Conservation (phyloP, 2,113 vertebrate genomes). For the Ariopsis seemanni region DNA sequence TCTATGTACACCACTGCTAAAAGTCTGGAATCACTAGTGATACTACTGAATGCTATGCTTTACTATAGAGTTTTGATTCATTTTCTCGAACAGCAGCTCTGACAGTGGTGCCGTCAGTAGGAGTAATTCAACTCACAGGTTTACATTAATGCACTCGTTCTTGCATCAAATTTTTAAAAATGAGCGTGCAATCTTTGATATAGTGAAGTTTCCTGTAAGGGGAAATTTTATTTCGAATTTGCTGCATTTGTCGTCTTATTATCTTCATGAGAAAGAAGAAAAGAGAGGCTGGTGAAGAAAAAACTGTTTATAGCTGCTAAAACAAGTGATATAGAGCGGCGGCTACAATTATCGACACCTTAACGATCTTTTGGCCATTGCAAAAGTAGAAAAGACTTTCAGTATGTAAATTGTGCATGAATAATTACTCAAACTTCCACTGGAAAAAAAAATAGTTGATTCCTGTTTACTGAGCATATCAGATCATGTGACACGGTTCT, state of each 20-base stretch:
- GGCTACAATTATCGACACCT: too few relatives aligned
- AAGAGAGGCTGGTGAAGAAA: not conserved
- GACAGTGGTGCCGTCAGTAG: not conserved
- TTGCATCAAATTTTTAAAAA: not conserved
- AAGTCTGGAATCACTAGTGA: not conserved
- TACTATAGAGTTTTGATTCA: not conserved
- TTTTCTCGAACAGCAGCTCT: not conserved
- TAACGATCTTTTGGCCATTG: too few relatives aligned
- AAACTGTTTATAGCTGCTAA: not conserved
- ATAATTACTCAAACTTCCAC: too few relatives aligned
- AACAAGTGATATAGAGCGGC: too few relatives aligned
- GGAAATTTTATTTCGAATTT: not conserved
- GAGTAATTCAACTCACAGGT: not conserved
- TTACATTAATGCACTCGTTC: not conserved
- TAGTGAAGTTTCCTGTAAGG: not conserved
- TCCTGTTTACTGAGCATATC: too few relatives aligned
- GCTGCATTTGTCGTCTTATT: not conserved
- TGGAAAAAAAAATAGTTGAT: too few relatives aligned
- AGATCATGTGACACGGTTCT: too few relatives aligned
- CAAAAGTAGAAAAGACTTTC: too few relatives aligned
- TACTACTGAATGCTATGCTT: not conserved
- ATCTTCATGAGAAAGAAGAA: not conserved
- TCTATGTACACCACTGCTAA: slow-evolving; percentile 13
- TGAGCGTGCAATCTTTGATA: not conserved
- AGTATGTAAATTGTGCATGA: too few relatives aligned